Evolutionary conservation across 2,888 invertebrate species (phyloP).

Genomic region (Philereme transversata): DNA sequence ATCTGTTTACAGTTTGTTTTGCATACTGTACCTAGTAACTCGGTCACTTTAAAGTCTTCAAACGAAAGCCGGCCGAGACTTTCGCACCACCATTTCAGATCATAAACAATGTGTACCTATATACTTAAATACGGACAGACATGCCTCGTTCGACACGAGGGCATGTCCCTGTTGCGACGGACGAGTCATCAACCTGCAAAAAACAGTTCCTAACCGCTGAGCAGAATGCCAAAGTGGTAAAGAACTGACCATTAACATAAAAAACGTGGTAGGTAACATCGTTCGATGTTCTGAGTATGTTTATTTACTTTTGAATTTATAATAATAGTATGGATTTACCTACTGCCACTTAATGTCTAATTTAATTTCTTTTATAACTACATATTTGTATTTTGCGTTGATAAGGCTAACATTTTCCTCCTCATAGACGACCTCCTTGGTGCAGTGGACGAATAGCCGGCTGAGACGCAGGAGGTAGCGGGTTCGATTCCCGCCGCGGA

Average conservation of each 20-base stretch:
- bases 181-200: neutral
- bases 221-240: neutral
- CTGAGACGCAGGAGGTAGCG: too few relatives aligned
- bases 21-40: neutral
- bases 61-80: neutral
- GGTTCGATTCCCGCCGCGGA: too few relatives aligned
- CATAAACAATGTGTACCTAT: neutral
- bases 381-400: too few relatives aligned
- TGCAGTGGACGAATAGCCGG: too few relatives aligned
- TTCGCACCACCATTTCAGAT: neutral
- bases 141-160: neutral
- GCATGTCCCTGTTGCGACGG: neutral
- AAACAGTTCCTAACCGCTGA: neutral
- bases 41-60: neutral
- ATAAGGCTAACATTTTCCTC: too few relatives aligned
- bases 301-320: too few relatives aligned
- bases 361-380: too few relatives aligned
- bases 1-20: neutral
- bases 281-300: too few relatives aligned
- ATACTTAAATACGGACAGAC: neutral
- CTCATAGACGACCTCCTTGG: too few relatives aligned
- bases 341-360: too few relatives aligned
- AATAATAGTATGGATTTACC: too few relatives aligned
- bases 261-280: too few relatives aligned
- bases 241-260: neutral